Evolutionary conservation across 2,113 vertebrate species (phyloP).

Genomic region (Proteles cristata): DNA sequence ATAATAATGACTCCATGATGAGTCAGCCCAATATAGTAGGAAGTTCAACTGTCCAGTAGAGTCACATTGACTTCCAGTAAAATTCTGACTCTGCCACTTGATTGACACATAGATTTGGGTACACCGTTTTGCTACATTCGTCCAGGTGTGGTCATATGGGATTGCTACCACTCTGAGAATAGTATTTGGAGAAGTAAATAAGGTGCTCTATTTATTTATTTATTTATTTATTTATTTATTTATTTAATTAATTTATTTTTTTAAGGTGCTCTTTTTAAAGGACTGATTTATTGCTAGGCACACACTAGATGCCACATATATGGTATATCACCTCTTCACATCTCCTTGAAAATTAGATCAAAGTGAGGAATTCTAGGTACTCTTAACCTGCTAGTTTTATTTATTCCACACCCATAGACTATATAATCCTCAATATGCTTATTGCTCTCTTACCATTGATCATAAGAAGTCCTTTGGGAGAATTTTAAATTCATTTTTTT

Average conservation of each 20-base stretch:
- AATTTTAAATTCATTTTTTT: neutral
- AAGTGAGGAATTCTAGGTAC: neutral
- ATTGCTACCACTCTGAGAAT: neutral
- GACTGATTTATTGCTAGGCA: neutral
- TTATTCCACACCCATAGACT: neutral
- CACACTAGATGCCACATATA: neutral
- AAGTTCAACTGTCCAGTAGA: neutral
- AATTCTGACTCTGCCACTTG: neutral
- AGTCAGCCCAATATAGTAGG: neutral
- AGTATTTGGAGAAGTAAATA: constrained; percentile 40
- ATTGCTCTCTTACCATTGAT: neutral
- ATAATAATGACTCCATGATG: neutral
- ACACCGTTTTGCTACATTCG: neutral
- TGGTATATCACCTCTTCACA: neutral
- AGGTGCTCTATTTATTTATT: neutral
- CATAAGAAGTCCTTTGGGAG: neutral
- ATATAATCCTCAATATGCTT: neutral
- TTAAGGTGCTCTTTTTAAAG: constrained; percentile 13
- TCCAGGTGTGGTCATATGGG: neutral
- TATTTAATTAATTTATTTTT: too few relatives aligned
- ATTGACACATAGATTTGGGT: neutral
- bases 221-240: neutral
- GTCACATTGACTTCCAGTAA: neutral
- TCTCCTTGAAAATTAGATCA: neutral
- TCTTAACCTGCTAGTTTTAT: neutral